Evolutionary conservation across 2,797 vertebrate genomes (phyloP).

Genomic region (Phalanger gymnotis): DNA sequence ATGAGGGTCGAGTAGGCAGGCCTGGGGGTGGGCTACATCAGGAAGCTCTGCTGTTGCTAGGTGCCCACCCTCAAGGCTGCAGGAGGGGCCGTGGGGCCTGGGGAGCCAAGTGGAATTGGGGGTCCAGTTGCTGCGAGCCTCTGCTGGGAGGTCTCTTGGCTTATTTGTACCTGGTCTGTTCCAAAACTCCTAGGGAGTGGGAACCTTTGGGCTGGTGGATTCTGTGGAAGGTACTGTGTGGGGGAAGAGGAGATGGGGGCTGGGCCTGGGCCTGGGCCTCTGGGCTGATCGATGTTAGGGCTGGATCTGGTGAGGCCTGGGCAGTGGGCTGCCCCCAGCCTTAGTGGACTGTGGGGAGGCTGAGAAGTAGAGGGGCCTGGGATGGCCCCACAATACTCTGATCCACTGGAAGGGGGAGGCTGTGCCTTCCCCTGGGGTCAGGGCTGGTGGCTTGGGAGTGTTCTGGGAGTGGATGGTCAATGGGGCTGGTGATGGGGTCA

Average conservation of each 20-base stretch:
- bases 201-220: constrained; percentile 44
- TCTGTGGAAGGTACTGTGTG: constrained; percentile 48
- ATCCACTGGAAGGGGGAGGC: not conserved
- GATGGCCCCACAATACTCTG: not conserved
- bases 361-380: not conserved
- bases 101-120: not conserved
- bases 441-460: not conserved
- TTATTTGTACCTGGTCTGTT: constrained; percentile 58
- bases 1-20: constrained; percentile 59
- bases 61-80: constrained; percentile 38
- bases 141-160: constrained; percentile 71
- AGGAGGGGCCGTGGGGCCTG: constrained; percentile 58
- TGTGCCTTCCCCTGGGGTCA: constrained; percentile 12
- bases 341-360: not conserved
- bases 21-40: constrained; percentile 18
- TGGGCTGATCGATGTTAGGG: constrained; percentile 13
- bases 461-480: not conserved
- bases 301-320: constrained; percentile 42
- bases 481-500: not conserved
- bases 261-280: not conserved
- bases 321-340: not conserved
- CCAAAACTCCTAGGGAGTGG: constrained; percentile 13
- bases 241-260: constrained; percentile 40
- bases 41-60: constrained; percentile 46
- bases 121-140: constrained; percentile 72